A percentile compares a stretch with the other conserved stretches of the same genome.
phyloP scores from a whole-genome alignment of 2,888 invertebrate genomes.

The Platycheirus rosarum region DNA sequence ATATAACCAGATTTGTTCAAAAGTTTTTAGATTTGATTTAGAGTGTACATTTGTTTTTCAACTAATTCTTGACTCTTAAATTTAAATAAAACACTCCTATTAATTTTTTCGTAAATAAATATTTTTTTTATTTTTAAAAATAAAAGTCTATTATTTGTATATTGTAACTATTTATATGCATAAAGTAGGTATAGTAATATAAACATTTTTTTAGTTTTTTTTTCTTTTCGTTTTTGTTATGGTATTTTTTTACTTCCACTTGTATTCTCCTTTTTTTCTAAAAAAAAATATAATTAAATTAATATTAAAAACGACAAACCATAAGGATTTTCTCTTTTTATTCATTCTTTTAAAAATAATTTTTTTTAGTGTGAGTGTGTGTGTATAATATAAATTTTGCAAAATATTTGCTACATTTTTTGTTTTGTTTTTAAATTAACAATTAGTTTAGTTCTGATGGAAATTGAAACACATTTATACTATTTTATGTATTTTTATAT shows the following conservation, averaged over 20 bases:
- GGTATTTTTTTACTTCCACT: slow-evolving; percentile 35
- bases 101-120: slow-evolving; percentile 66
- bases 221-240: slow-evolving; percentile 40
- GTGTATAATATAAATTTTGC: slow-evolving; percentile 69
- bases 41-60: too few relatives aligned
- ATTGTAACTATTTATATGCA: slow-evolving; percentile 70
- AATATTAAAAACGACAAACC: slow-evolving; percentile 46
- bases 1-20: too few relatives aligned
- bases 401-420: slow-evolving; percentile 57
- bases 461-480: slow-evolving; percentile 66
- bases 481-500: slow-evolving; percentile 37
- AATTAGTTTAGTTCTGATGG: slow-evolving; percentile 58
- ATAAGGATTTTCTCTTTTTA: slow-evolving; percentile 41
- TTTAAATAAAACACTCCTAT: not conserved
- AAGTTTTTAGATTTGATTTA: too few relatives aligned
- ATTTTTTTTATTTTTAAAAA: slow-evolving; percentile 68
- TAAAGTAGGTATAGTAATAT: slow-evolving; percentile 64
- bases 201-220: slow-evolving; percentile 57
- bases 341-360: slow-evolving; percentile 43
- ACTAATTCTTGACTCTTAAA: too few relatives aligned
- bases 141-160: slow-evolving; percentile 72
- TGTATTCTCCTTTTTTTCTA: slow-evolving; percentile 23
- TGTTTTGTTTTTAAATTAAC: slow-evolving; percentile 23
- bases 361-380: slow-evolving; percentile 42
- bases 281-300: slow-evolving; percentile 40